Evolutionary conservation across 2,888 invertebrate species (phyloP), one percentile per base, ranked within the genome.

Genomic region (Gisinianus flammeolus): DNA sequence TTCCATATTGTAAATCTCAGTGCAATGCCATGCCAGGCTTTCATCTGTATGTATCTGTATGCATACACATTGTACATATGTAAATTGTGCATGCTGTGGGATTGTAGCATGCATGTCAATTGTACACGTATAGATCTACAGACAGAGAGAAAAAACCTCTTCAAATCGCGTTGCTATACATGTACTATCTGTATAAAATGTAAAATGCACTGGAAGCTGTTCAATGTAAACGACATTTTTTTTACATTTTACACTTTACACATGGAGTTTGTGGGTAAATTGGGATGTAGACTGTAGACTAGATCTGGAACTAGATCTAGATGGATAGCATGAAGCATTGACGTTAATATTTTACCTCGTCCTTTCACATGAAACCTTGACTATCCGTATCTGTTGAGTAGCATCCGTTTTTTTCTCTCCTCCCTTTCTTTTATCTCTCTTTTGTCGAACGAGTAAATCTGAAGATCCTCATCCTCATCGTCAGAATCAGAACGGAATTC

Each of bases 291-390:
- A n/a, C n/a, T n/a, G n/a, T n/a, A n/a, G n/a, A n/a, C n/a, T n/a
- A n/a, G n/a, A n/a, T n/a, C n/a, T n/a, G n/a, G n/a, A n/a, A n/a
- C n/a, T n/a, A n/a, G n/a, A n/a, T n/a, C n/a, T n/a, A 16, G 44
- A 44, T 10, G 44, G 16, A 44, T n/a, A 19, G n/a, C 54, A 54
- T 54, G n/a, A 54, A n/a, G n/a, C 16, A 54, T 54, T 54, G 54
- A 54, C 54, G n/a, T 54, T 54, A 54, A 54, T 54, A 54, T 54
- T n/a, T 54, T 54, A n/a, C n/a, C 44, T 54, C 54, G 19, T 54
- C n/a, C 19, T 54, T 4, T 12, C 16, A 4, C n/a, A 54, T 54
- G 16, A 44, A 10, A 54, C 5, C 16, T 54, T 16, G 54, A 19
- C 54, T 44, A 6, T 54, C 54, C 54, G n/a, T 54, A n/a, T 54